Evolutionary conservation across 2,113 vertebrate species (phyloP).

Genomic region (Melanostigma gelatinosum): DNA sequence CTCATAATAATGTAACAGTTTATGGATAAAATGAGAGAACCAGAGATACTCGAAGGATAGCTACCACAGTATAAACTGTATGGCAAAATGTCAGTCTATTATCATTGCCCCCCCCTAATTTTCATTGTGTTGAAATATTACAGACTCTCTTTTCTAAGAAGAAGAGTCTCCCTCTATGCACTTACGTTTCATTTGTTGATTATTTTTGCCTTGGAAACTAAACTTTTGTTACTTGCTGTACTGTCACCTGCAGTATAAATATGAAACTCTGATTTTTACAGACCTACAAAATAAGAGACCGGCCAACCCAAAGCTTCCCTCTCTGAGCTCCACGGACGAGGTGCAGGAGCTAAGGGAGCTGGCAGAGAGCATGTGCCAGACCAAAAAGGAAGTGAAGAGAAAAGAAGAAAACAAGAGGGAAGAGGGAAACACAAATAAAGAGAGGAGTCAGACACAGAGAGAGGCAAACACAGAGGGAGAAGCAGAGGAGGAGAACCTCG

Average conservation of each 20-base stretch:
- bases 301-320: not conserved
- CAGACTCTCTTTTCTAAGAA: not conserved
- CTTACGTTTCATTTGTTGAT: not conserved
- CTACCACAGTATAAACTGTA: not conserved
- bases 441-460: not conserved
- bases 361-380: conserved; percentile 63
- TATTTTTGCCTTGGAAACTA: not conserved
- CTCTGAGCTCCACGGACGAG: conserved; percentile 24
- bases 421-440: not conserved
- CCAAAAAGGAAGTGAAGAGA: not conserved
- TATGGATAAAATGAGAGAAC: not conserved
- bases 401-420: not conserved
- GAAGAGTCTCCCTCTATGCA: not conserved
- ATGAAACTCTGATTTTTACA: conserved; percentile 23
- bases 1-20: not conserved
- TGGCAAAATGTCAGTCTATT: not conserved
- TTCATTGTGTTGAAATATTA: not conserved
- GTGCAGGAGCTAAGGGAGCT: conserved; percentile 42
- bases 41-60: not conserved
- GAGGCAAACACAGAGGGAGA: conserved; percentile 19
- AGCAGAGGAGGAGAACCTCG: not conserved
- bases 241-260: not conserved
- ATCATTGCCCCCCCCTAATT: not conserved
- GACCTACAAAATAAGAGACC: not conserved
- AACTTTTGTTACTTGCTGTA: not conserved